These are phyloP conservation scores for Eilema sororculum DNA, from an alignment of 2,888 invertebrate species.

Conservation along the genomic window DNA sequence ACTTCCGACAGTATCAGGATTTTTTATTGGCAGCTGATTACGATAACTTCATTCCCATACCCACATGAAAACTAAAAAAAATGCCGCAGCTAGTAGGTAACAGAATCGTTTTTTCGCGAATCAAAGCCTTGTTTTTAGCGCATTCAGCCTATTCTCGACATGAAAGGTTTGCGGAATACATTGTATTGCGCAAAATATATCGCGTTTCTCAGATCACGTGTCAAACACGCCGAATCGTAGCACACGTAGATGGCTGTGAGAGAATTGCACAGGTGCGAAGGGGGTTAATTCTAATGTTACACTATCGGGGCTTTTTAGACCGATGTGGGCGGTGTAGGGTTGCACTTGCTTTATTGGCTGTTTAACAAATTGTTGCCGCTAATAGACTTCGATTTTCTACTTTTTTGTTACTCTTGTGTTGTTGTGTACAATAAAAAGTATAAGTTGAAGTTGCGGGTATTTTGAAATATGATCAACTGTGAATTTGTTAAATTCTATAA, in stretches of 20 bases:
- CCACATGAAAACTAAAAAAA: slow-evolving; percentile 39
- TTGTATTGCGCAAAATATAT: slow-evolving; percentile 67
- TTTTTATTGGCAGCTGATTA: slow-evolving; percentile 31
- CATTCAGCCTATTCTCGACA: slow-evolving; percentile 27
- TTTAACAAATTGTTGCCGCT: slow-evolving; percentile 37
- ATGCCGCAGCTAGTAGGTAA: slow-evolving; percentile 28
- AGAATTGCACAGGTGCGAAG: slow-evolving; percentile 76
- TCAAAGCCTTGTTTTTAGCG: slow-evolving; percentile 22
- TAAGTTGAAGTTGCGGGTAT: neutral
- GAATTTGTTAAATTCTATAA: too few species aligned
- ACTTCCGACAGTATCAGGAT: neutral
- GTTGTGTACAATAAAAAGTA: neutral
- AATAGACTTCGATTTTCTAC: slow-evolving; percentile 36
- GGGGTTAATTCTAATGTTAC: slow-evolving; percentile 69
- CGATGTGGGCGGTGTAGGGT: slow-evolving; percentile 42
- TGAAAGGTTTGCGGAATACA: slow-evolving; percentile 61
- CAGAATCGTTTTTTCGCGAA: slow-evolving; percentile 37
- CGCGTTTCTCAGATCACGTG: slow-evolving; percentile 69
- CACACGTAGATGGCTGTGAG: slow-evolving; percentile 53
- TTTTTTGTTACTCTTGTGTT: neutral
- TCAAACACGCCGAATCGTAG: slow-evolving; percentile 70
- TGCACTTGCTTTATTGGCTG: slow-evolving; percentile 46
- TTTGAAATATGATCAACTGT: slow-evolving; percentile 11
- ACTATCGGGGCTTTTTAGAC: slow-evolving; percentile 49
- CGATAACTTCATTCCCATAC: slow-evolving; percentile 36